These are phyloP conservation scores for Leucania comma DNA, from an alignment of 2,888 invertebrate species.

Conservation along the genomic window DNA sequence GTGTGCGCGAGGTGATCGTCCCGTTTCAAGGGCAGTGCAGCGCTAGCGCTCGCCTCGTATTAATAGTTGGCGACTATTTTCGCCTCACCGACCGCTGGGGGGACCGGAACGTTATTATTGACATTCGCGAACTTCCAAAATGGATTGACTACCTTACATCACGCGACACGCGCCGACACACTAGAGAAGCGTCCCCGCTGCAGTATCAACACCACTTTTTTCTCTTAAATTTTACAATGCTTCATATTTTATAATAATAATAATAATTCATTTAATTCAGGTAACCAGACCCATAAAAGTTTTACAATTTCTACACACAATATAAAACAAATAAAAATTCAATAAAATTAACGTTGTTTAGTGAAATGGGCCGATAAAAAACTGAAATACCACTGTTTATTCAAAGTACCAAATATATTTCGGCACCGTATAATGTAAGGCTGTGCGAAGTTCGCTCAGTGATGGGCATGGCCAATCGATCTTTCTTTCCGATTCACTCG, in stretches of 20 bases:
- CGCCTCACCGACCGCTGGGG: conserved; percentile 84
- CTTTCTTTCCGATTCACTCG: conserved; percentile 49
- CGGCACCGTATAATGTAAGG: conserved; percentile 23
- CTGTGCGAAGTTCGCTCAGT: conserved; percentile 11
- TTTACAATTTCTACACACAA: too few species aligned
- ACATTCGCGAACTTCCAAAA: conserved; percentile 88
- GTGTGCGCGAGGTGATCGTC: conserved; percentile 89
- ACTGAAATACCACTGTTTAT: conserved; percentile 24
- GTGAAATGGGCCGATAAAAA: conserved; percentile 28
- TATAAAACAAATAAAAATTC: too few species aligned
- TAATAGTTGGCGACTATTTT: conserved; percentile 90
- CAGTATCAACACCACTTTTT: conserved; percentile 11
- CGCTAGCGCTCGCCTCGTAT: conserved; percentile 87
- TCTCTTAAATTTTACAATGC: conserved; percentile 1
- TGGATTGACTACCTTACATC: conserved; percentile 77
- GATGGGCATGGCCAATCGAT: conserved; percentile 31
- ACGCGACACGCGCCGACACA: conserved; percentile 62
- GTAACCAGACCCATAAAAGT: too few species aligned
- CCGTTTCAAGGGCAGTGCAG: conserved; percentile 90
- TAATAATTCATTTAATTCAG: too few species aligned
- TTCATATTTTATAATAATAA: background rate
- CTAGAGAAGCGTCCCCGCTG: conserved; percentile 44
- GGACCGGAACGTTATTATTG: conserved; percentile 89
- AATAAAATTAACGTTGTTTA: conserved; percentile 27
- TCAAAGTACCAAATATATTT: conserved; percentile 48